phyloP scores from a whole-genome alignment of 2,888 invertebrate species.

The Folsomia candida region DNA sequence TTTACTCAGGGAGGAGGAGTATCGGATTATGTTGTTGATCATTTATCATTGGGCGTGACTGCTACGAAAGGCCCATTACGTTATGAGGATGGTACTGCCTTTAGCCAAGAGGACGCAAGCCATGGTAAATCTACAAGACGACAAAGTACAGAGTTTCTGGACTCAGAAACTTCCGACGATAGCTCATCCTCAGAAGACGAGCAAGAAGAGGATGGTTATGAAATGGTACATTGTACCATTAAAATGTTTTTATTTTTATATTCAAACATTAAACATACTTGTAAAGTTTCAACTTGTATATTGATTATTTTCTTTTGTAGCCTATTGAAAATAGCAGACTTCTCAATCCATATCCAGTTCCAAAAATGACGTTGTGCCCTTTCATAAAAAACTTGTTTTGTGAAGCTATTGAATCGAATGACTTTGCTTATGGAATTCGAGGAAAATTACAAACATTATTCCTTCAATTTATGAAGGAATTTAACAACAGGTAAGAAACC shows the following conservation, averaged over 20 bases:
- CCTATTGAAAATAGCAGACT: not conserved
- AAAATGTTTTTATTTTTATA: no score
- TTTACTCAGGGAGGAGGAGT: no score
- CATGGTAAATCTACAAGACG: no score
- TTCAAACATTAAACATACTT: no score
- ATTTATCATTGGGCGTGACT: not conserved
- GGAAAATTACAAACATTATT: constrained; percentile 12
- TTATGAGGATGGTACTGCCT: not conserved
- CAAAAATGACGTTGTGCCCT: not conserved
- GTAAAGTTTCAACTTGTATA: not conserved
- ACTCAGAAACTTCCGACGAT: not conserved
- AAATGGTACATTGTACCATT: no score
- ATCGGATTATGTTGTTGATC: no score
- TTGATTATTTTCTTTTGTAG: constrained; percentile 1
- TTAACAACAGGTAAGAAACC: not conserved
- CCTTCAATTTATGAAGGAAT: constrained; percentile 12
- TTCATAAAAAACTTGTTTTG: not conserved
- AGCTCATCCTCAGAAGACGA: not conserved
- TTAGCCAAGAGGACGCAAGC: not conserved
- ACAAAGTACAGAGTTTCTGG: not conserved
- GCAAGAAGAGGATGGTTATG: not conserved
- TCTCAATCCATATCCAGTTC: not conserved
- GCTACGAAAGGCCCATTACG: not conserved
- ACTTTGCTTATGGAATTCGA: constrained; percentile 10
- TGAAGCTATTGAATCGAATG: not conserved